Evolutionary conservation across 2,797 vertebrate genomes (phyloP).

Genomic region (Platalea minor): DNA sequence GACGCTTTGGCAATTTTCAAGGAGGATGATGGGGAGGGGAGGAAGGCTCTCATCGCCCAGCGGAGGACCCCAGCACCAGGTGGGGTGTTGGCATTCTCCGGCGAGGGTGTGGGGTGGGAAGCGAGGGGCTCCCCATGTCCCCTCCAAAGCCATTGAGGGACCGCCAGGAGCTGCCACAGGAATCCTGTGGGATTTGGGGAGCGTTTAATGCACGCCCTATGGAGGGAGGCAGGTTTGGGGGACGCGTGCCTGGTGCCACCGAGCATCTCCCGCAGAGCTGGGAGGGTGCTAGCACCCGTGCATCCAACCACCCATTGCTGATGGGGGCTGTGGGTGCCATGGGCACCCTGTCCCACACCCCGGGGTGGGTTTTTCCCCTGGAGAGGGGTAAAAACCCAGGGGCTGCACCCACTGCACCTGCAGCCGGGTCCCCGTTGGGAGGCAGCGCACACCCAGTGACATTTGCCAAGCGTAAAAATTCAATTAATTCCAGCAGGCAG

Average conservation of each 20-base stretch:
- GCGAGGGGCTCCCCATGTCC: fast-evolving
- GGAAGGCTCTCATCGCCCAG: not conserved
- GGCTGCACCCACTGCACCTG: not conserved
- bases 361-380: not conserved
- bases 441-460: constrained; percentile 77
- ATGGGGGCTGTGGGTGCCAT: fast-evolving
- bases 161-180: fast-evolving
- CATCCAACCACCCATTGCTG: fast-evolving
- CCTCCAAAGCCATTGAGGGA: not conserved
- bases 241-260: fast-evolving
- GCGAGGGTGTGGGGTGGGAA: not conserved
- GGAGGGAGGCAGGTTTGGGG: not conserved
- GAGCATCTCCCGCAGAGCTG: not conserved
- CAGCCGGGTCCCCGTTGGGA: constrained; percentile 67
- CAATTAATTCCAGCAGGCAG: constrained; percentile 95
- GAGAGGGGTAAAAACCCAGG: not conserved
- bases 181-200: not conserved
- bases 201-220: fast-evolving
- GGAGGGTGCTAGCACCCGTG: not conserved
- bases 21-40: not conserved
- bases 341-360: not conserved
- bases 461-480: constrained; percentile 86
- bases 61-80: not conserved
- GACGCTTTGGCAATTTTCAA: not conserved
- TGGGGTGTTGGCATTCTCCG: not conserved